Percentiles rank a stretch among this genome's conserved stretches.
Evolutionary conservation across 1,140 invertebrate species (phyloP).

Genomic region (Adelges cooleyi): DNA sequence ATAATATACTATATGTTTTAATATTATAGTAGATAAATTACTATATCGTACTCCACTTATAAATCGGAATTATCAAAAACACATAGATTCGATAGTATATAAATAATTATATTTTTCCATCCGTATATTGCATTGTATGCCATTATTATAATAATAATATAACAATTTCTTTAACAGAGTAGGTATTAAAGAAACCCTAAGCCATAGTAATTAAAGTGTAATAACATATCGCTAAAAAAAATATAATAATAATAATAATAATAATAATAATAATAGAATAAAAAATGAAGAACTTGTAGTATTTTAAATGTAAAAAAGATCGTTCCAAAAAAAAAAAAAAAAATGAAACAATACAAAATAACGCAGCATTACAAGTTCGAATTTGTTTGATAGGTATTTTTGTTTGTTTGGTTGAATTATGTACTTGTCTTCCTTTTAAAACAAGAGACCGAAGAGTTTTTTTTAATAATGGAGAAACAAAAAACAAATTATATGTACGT

Average conservation of each 20-base stretch:
- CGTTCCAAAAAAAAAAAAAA: constrained; percentile 13
- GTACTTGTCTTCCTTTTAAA: not conserved
- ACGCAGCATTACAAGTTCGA: constrained; percentile 2
- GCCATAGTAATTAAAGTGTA: constrained; percentile 21
- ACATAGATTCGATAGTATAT: constrained; percentile 19
- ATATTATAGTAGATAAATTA: no score
- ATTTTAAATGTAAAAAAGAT: constrained; percentile 19
- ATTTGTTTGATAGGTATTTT: not conserved
- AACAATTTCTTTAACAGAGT: constrained; percentile 26
- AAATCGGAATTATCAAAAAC: constrained; percentile 8
- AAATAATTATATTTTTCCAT: constrained; percentile 28
- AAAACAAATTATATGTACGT: not conserved
- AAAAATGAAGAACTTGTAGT: constrained; percentile 13
- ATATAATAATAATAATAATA: not conserved
- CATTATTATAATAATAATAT: constrained; percentile 11
- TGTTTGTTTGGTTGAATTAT: no score
- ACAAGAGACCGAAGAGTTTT: not conserved
- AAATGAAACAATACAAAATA: constrained; percentile 19
- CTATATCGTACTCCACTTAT: no score
- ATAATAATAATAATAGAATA: not conserved
- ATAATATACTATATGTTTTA: constrained; percentile 18
- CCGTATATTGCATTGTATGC: constrained; percentile 7
- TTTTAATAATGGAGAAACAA: constrained; percentile 13
- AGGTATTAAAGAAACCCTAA: constrained; percentile 27
- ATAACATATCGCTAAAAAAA: constrained; percentile 22